Percentiles rank a stretch among this genome's conserved stretches.
phyloP scores from a whole-genome alignment of 2,113 vertebrate species.

The Megaceryle torquata region DNA sequence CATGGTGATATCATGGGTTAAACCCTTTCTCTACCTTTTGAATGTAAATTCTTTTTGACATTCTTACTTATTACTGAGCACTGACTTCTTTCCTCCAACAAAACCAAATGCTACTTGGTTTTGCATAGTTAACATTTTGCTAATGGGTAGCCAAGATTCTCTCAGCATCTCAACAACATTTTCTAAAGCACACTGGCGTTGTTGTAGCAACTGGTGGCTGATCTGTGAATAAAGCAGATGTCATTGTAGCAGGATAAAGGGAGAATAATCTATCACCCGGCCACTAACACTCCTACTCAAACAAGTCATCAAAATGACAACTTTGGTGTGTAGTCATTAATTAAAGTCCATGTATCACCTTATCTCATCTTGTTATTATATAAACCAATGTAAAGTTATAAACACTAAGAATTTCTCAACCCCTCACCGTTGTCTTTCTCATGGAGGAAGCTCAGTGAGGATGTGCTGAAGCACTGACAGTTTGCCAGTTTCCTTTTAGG shows the following conservation, averaged over 20 bases:
- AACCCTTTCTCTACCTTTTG: slow-evolving; percentile 74
- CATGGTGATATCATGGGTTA: slow-evolving; percentile 81
- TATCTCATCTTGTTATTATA: slow-evolving; percentile 57
- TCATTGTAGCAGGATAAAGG: slow-evolving; percentile 73
- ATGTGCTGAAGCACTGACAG: not conserved
- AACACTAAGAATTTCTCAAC: slow-evolving; percentile 1
- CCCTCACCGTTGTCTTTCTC: not conserved
- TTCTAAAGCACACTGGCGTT: slow-evolving; percentile 81
- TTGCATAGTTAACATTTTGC: slow-evolving; percentile 90
- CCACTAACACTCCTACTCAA: slow-evolving; percentile 78
- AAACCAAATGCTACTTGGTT: slow-evolving; percentile 83
- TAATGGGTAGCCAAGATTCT: slow-evolving; percentile 82
- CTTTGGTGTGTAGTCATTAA: slow-evolving; percentile 68
- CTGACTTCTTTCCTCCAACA: slow-evolving; percentile 78
- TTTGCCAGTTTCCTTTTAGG: slow-evolving; percentile 62
- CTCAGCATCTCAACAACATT: slow-evolving; percentile 83
- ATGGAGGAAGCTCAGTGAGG: not conserved
- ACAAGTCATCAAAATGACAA: slow-evolving; percentile 84
- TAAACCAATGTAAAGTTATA: slow-evolving; percentile 5
- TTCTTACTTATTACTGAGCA: slow-evolving; percentile 76
- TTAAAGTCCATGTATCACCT: slow-evolving; percentile 40
- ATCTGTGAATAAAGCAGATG: slow-evolving; percentile 89
- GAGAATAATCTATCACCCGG: slow-evolving; percentile 83
- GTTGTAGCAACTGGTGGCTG: slow-evolving; percentile 84
- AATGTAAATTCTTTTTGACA: slow-evolving; percentile 86